phyloP scores from a whole-genome alignment of 2,113 vertebrate genomes.

The Callipepla californica region DNA sequence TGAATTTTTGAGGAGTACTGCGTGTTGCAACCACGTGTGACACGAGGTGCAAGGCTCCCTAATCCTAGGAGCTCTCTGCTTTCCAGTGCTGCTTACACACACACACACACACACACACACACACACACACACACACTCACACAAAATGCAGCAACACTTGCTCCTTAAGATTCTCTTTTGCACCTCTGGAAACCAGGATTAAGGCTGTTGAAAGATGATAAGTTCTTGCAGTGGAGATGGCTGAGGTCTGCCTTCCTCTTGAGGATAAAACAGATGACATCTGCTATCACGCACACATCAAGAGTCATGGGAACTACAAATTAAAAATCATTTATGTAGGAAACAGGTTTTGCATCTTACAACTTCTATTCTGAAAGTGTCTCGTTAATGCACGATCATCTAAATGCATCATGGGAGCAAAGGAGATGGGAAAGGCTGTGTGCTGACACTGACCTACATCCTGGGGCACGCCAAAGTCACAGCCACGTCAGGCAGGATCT shows the following conservation, averaged over 20 bases:
- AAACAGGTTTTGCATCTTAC: conserved; percentile 35
- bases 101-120: not conserved
- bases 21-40: not conserved
- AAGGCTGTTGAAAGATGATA: not conserved
- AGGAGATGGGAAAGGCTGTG: conserved; percentile 31
- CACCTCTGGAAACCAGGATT: conserved; percentile 26
- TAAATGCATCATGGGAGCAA: conserved; percentile 46
- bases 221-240: conserved; percentile 21
- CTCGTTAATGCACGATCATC: conserved; percentile 45
- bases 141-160: not conserved
- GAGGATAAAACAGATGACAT: not conserved
- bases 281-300: too few species aligned
- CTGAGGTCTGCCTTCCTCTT: conserved; percentile 13
- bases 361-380: conserved; percentile 54
- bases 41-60: not conserved
- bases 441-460: conserved; percentile 64
- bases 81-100: not conserved
- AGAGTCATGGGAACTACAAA: conserved; percentile 44
- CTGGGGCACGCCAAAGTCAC: conserved; percentile 19
- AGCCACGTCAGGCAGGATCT: conserved; percentile 37
- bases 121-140: not conserved
- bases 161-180: not conserved
- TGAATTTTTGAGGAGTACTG: not conserved
- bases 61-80: not conserved
- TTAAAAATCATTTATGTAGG: conserved; percentile 53